A percentile compares a stretch with the other conserved stretches of the same genome.
These are phyloP conservation scores for Xenopus borealis DNA, from an alignment of 2,113 vertebrate species.

Conservation along the genomic window DNA sequence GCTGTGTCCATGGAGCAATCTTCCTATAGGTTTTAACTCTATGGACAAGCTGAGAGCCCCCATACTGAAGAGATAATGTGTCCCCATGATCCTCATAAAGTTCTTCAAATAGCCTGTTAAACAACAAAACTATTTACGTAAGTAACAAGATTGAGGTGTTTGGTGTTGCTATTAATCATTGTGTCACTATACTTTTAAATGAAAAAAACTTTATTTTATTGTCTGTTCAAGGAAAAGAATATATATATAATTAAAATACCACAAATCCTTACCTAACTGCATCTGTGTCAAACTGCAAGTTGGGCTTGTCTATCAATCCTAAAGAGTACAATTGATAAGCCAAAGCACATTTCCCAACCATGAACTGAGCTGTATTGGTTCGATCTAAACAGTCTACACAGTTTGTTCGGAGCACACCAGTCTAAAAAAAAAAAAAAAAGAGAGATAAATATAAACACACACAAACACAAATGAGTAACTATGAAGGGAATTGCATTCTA, in stretches of 20 bases:
- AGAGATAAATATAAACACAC: conserved; percentile 1
- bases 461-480: conserved; percentile 1
- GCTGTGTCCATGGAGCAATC: conserved; percentile 95
- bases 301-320: conserved; percentile 94
- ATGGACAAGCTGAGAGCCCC: conserved; percentile 95
- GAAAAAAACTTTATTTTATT: too few relatives aligned
- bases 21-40: conserved; percentile 97
- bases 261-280: conserved; percentile 80
- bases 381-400: conserved; percentile 96
- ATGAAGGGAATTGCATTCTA: not conserved
- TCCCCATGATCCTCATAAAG: conserved; percentile 98
- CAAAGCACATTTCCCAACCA: conserved; percentile 97
- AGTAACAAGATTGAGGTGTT: too few relatives aligned
- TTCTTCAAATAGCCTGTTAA: conserved; percentile 90
- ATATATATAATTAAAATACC: too few relatives aligned
- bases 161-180: too few relatives aligned
- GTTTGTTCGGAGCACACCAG: conserved; percentile 90
- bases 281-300: conserved; percentile 93
- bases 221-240: too few relatives aligned
- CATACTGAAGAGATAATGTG: conserved; percentile 91
- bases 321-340: conserved; percentile 94
- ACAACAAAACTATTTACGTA: conserved; percentile 1
- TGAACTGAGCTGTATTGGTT: conserved; percentile 95
- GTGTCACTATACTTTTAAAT: too few relatives aligned
- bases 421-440: too few relatives aligned